Conservation (phyloP, 2,888 invertebrate genomes). For the Nemurella pictetii region DNA sequence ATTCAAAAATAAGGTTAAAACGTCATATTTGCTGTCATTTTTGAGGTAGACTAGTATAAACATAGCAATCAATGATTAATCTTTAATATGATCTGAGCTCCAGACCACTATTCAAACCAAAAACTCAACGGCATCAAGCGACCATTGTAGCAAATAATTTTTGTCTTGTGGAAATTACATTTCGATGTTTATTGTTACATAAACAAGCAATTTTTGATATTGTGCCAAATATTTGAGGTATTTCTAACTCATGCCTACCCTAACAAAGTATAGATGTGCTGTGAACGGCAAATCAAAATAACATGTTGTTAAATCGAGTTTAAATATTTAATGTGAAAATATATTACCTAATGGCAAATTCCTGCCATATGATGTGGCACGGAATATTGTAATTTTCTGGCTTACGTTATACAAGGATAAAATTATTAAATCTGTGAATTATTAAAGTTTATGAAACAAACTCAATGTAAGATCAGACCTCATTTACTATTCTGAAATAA, state of each 20-base stretch:
- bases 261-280: not conserved
- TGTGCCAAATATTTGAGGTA: not conserved
- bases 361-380: not conserved
- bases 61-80: not conserved
- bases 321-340: not conserved
- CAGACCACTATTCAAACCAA: not conserved
- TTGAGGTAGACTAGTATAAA: not conserved
- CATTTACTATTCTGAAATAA: constrained; percentile 26
- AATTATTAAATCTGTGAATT: constrained; percentile 5
- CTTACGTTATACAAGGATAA: not conserved
- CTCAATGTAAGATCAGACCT: constrained; percentile 1
- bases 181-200: not conserved
- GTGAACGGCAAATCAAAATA: not conserved
- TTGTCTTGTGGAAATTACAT: not conserved
- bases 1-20: not conserved
- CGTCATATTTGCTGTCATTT: not conserved
- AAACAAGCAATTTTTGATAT: not conserved
- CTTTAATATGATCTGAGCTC: not conserved
- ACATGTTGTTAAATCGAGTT: not conserved
- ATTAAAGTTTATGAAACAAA: constrained; percentile 25
- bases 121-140: not conserved
- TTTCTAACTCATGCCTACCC: not conserved
- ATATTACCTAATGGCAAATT: not conserved
- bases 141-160: not conserved
- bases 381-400: not conserved